These are phyloP conservation scores for Heliconius sara DNA, from an alignment of 2,888 invertebrate species.

Conservation along the genomic window DNA sequence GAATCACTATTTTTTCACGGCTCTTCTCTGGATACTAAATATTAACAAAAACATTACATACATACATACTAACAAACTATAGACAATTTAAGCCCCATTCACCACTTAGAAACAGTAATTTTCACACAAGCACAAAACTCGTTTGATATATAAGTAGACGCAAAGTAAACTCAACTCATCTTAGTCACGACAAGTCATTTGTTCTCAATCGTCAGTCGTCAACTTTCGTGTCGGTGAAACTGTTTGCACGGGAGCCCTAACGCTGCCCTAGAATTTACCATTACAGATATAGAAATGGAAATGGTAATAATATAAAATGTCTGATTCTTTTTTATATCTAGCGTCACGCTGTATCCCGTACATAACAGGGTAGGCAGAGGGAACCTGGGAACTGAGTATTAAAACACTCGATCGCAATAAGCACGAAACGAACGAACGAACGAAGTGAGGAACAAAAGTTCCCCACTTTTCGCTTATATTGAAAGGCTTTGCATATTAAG, in stretches of 20 bases:
- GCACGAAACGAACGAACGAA: too few relatives aligned
- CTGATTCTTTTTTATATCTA: not conserved
- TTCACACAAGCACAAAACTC: constrained; percentile 31
- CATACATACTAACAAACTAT: too few relatives aligned
- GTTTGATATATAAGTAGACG: constrained; percentile 28
- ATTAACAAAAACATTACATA: not conserved
- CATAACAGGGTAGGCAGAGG: too few relatives aligned
- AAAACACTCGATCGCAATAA: too few relatives aligned
- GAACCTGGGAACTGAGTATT: too few relatives aligned
- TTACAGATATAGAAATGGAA: constrained; percentile 41
- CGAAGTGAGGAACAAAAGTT: too few relatives aligned
- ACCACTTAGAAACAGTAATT: constrained; percentile 8
- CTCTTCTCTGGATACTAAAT: not conserved
- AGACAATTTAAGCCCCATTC: not conserved
- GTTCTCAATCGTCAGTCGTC: constrained; percentile 30
- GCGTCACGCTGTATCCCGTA: too few relatives aligned
- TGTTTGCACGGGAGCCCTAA: constrained; percentile 66
- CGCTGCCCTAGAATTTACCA: constrained; percentile 58
- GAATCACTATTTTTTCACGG: not conserved
- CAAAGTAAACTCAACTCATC: constrained; percentile 37
- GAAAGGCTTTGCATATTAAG: too few relatives aligned
- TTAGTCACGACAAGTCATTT: constrained; percentile 48
- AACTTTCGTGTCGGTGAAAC: constrained; percentile 57
- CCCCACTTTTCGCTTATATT: too few relatives aligned
- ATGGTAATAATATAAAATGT: constrained; percentile 1